Evolutionary conservation across 2,888 invertebrate species (phyloP).

Genomic region (Fabriciana adippe): DNA sequence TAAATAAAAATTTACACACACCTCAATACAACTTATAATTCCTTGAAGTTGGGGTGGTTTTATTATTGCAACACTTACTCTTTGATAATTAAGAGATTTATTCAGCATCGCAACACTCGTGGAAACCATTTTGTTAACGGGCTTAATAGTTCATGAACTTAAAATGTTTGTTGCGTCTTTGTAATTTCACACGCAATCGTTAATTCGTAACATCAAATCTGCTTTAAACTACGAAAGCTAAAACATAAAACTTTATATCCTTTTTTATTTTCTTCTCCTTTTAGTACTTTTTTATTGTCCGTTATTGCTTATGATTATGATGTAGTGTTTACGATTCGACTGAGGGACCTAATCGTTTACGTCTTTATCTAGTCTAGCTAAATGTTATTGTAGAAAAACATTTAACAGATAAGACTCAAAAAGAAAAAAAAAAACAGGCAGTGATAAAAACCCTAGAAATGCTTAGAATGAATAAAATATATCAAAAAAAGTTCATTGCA

Average conservation of each 20-base stretch:
- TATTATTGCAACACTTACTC: conserved; percentile 18
- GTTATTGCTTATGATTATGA: conserved; percentile 18
- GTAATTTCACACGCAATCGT: neutral
- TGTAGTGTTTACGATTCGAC: conserved; percentile 15
- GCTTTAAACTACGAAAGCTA: conserved; percentile 8
- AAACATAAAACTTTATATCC: conserved; percentile 4
- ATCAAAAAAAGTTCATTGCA: too few relatives aligned
- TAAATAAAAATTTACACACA: neutral
- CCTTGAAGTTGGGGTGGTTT: conserved; percentile 1
- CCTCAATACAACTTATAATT: neutral
- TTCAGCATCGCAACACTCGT: conserved; percentile 23
- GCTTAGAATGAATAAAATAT: too few relatives aligned
- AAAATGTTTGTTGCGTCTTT: conserved; percentile 1
- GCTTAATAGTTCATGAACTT: conserved; percentile 3
- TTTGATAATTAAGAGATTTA: conserved; percentile 9
- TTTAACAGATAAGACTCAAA: too few relatives aligned
- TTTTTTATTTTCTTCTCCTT: conserved; percentile 13
- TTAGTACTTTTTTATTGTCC: conserved; percentile 10
- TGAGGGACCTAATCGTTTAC: conserved; percentile 15
- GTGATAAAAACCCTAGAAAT: too few relatives aligned
- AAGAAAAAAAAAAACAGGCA: too few relatives aligned
- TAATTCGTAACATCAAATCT: conserved; percentile 11
- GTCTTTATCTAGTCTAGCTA: neutral
- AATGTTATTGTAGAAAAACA: too few relatives aligned
- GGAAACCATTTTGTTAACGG: conserved; percentile 13